A percentile compares a stretch with the other conserved stretches of the same genome.
These are phyloP conservation scores for Orchesella flavescens DNA, from an alignment of 2,888 invertebrate species.

Conservation along the genomic window DNA sequence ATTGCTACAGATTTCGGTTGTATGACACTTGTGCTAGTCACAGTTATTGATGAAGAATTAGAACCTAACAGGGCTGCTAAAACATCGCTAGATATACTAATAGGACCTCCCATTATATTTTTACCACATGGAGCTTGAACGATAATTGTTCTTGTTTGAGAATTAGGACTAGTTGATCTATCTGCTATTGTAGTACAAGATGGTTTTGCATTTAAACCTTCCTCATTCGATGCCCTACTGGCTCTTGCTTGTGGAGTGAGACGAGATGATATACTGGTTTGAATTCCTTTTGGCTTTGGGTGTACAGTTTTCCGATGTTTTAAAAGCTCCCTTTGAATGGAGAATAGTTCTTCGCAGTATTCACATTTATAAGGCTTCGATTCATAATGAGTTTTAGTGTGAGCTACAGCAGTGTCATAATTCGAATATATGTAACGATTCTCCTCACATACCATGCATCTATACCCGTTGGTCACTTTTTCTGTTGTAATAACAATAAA, in stretches of 20 bases:
- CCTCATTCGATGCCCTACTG: not conserved
- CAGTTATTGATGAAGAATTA: not conserved
- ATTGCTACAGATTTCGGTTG: no score
- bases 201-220: not conserved
- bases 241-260: not conserved
- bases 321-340: conserved; percentile 58
- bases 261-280: conserved; percentile 23
- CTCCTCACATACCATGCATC: conserved; percentile 51
- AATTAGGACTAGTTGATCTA: not conserved
- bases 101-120: conserved; percentile 19
- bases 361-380: conserved; percentile 62
- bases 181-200: not conserved
- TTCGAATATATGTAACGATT: conserved; percentile 49
- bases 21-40: not conserved
- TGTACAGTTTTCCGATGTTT: conserved; percentile 52
- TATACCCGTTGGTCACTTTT: conserved; percentile 47
- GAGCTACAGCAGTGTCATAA: conserved; percentile 58
- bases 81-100: conserved; percentile 27
- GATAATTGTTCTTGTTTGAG: conserved; percentile 14
- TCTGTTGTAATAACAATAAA: conserved; percentile 41
- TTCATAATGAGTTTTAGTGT: conserved; percentile 63
- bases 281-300: conserved; percentile 49
- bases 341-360: conserved; percentile 56
- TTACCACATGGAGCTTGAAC: conserved; percentile 44
- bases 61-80: conserved; percentile 35